Evolutionary conservation across 2,888 invertebrate species (phyloP).

Genomic region (Lasioglossum morio): DNA sequence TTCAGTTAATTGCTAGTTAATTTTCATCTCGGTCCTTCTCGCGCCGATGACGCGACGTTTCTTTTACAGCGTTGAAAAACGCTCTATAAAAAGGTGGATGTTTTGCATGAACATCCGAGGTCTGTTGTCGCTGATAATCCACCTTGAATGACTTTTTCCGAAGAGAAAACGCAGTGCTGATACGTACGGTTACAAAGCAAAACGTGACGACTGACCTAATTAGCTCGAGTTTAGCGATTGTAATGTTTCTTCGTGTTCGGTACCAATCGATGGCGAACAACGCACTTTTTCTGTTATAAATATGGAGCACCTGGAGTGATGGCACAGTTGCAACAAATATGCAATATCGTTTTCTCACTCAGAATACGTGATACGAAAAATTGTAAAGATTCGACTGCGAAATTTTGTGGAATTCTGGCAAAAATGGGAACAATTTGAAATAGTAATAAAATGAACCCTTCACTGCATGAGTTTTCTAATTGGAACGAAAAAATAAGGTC

Average conservation of each 20-base stretch:
- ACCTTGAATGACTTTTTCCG: not conserved
- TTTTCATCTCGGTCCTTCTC: not conserved
- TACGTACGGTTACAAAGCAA: not conserved
- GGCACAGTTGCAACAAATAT: no score
- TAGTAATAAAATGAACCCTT: no score
- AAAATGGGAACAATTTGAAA: not conserved
- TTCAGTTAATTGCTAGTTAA: not conserved
- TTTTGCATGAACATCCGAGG: not conserved
- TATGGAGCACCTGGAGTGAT: no score
- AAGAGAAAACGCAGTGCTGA: not conserved
- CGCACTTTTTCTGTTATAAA: not conserved
- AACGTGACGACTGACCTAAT: not conserved
- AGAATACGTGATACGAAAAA: no score
- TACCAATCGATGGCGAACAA: not conserved
- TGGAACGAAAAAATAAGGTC: no score
- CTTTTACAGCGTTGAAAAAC: not conserved
- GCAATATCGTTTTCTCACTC: not conserved
- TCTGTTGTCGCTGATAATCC: not conserved
- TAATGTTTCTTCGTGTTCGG: not conserved
- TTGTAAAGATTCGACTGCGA: no score
- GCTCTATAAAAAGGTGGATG: not conserved
- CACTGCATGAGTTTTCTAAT: no score
- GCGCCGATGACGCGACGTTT: not conserved
- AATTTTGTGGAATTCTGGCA: not conserved
- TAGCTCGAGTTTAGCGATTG: not conserved